phyloP scores from a whole-genome alignment of 2,113 vertebrate species.

The Mormyrus iriodes region DNA sequence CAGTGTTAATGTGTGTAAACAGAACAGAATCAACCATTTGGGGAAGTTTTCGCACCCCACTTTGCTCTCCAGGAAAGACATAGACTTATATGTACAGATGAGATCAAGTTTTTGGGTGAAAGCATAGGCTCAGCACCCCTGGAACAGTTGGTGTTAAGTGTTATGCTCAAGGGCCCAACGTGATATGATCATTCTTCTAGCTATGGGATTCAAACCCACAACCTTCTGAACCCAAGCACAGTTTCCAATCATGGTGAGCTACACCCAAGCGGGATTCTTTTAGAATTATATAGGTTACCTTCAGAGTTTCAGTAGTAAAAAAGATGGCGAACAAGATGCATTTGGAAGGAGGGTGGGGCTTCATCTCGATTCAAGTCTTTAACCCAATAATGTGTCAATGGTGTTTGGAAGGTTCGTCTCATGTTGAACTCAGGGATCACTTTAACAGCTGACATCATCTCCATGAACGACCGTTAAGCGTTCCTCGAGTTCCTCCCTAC shows the following conservation, averaged over 20 bases:
- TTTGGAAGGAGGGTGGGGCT: too few relatives aligned
- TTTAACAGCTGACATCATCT: slow-evolving; percentile 3
- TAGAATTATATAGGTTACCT: neutral
- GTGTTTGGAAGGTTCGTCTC: neutral
- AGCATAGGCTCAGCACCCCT: neutral
- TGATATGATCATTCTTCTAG: neutral
- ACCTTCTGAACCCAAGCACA: neutral
- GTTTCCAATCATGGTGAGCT: neutral
- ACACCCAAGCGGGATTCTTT: neutral
- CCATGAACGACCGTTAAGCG: slow-evolving; percentile 2
- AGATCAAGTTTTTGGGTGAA: neutral
- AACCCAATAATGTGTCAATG: neutral
- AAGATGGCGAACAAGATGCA: neutral
- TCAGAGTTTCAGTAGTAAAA: neutral
- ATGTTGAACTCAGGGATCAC: neutral
- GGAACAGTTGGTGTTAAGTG: neutral
- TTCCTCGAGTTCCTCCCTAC: neutral
- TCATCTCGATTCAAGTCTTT: neutral
- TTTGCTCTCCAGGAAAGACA: neutral
- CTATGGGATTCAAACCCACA: neutral
- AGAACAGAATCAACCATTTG: neutral
- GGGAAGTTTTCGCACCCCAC: neutral
- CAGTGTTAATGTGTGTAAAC: neutral
- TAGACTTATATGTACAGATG: neutral
- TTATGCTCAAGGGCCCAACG: neutral